A percentile compares a stretch with the other conserved stretches of the same genome.
Evolutionary conservation across 2,113 vertebrate species (phyloP).

Genomic region (Holacanthus passer): DNA sequence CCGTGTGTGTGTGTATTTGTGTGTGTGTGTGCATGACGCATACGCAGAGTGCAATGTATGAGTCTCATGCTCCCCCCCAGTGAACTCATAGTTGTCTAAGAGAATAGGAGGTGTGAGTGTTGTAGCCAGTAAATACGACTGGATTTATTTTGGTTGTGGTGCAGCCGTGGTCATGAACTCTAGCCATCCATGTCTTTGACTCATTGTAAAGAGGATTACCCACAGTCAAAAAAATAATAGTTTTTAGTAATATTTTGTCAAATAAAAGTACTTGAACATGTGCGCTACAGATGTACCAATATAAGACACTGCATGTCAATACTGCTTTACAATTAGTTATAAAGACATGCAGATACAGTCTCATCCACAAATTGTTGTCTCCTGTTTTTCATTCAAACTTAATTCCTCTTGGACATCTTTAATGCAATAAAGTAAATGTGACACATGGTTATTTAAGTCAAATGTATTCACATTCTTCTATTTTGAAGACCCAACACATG

Average conservation of each 20-base stretch:
- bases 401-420: not conserved
- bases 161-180: not conserved
- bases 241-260: not conserved
- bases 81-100: not conserved
- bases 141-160: not conserved
- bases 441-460: not conserved
- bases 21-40: not conserved
- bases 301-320: not conserved
- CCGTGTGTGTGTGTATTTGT: too few species aligned
- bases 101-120: not conserved
- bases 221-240: not conserved
- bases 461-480: not conserved
- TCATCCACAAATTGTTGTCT: not conserved
- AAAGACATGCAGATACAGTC: not conserved
- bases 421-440: not conserved
- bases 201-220: not conserved
- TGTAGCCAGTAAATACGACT: not conserved
- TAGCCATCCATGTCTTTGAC: not conserved
- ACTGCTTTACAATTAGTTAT: not conserved
- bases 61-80: not conserved
- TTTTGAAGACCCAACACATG: not conserved
- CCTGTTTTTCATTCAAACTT: not conserved
- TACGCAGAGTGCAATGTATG: not conserved
- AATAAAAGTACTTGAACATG: too few species aligned
- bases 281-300: not conserved